Percentiles rank a stretch among this genome's conserved stretches.
phyloP scores from a whole-genome alignment of 2,113 vertebrate species.

The Phylloscopus trochilus region DNA sequence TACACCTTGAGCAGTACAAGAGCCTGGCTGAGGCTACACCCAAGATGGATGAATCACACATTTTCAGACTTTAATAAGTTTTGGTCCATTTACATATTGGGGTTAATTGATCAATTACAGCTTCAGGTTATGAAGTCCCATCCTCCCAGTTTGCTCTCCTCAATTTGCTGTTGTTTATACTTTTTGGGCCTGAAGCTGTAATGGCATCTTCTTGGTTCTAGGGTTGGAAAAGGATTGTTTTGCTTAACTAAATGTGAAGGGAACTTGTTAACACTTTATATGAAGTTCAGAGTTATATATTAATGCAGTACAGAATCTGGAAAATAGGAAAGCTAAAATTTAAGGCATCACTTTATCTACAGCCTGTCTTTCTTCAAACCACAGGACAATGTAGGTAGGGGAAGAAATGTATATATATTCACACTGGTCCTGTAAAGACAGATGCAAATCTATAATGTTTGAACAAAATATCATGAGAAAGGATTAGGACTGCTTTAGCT shows the following conservation, averaged over 20 bases:
- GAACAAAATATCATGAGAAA: not conserved
- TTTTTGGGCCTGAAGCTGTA: not conserved
- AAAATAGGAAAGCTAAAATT: not conserved
- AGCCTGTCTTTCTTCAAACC: not conserved
- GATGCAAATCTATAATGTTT: not conserved
- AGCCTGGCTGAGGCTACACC: not conserved
- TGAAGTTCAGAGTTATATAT: not conserved
- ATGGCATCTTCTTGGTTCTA: not conserved
- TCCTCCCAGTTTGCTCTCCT: not conserved
- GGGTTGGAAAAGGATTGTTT: not conserved
- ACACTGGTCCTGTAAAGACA: not conserved
- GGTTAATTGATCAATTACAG: not conserved
- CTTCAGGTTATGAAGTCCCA: not conserved
- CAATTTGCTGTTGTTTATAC: not conserved
- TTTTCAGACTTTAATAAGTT: not conserved
- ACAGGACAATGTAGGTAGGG: not conserved
- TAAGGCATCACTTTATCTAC: not conserved
- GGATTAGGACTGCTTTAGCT: not conserved
- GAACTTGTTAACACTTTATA: not conserved
- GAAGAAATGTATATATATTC: not conserved
- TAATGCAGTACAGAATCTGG: not conserved
- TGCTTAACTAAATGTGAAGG: not conserved
- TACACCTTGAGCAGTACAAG: not conserved
- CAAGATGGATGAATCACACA: fast-evolving
- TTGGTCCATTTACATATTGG: not conserved